A percentile compares a stretch with the other conserved stretches of the same genome.
Evolutionary conservation across 2,888 invertebrate genomes (phyloP).

Genomic region (Cetonia aurata): DNA sequence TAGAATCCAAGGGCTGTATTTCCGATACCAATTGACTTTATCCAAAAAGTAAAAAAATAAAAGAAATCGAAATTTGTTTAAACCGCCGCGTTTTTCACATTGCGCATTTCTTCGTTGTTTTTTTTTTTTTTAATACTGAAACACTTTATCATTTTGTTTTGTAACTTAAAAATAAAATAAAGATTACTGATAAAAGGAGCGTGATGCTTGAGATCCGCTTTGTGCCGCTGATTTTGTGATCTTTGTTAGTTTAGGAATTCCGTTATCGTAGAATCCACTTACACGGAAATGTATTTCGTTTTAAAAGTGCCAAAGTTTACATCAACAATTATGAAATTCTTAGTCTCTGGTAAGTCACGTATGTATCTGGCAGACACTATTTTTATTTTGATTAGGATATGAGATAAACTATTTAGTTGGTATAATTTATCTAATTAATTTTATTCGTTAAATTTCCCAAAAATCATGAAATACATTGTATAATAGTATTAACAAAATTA

Average conservation of each 20-base stretch:
- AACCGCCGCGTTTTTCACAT: too few species aligned
- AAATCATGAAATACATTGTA: too few species aligned
- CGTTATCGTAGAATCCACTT: constrained; percentile 24
- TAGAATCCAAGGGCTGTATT: too few species aligned
- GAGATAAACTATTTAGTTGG: constrained; percentile 8
- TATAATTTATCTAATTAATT: constrained; percentile 1
- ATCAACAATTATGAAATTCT: constrained; percentile 30
- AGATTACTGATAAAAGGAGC: too few species aligned
- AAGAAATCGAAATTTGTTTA: too few species aligned
- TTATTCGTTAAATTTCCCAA: constrained; percentile 6
- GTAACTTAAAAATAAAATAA: too few species aligned
- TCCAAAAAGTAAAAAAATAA: too few species aligned
- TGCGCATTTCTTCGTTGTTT: too few species aligned
- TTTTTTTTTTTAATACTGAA: too few species aligned
- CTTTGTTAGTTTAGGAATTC: constrained; percentile 27
- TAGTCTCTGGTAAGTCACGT: constrained; percentile 21
- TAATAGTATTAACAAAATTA: not conserved
- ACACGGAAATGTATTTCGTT: constrained; percentile 28
- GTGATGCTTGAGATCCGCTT: not conserved
- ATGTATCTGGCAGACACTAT: not conserved
- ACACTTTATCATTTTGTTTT: too few species aligned
- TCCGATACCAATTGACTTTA: too few species aligned
- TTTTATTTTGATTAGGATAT: constrained; percentile 23
- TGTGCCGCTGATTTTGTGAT: constrained; percentile 20
- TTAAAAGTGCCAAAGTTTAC: constrained; percentile 32